Evolutionary conservation across 2,888 invertebrate species (phyloP), one percentile per base, ranked within the genome.

Genomic region (Hydrotaea diabolus): DNA sequence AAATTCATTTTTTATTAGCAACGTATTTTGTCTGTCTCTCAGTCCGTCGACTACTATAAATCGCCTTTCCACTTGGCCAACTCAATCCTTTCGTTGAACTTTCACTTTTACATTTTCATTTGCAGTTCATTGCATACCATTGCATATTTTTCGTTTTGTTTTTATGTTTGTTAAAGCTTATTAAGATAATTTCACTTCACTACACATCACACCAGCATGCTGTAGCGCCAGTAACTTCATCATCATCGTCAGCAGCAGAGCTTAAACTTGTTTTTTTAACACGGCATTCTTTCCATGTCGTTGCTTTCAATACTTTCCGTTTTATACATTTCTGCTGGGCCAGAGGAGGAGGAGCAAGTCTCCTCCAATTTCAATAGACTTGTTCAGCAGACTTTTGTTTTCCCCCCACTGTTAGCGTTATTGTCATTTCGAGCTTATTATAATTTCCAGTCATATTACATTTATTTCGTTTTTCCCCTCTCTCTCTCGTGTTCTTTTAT

Each of bases 101-200:
- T 66, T 66, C 66, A 66, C 66, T 39, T 66, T 66, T 15, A 39
- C n/a, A n/a, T 19, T 66, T 31, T 31, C 31, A 31, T 7, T 31
- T 2, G 39, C 39, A 66, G 36, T 39, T 66, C 66, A 66, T 19
- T 66, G 19, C 17, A 39, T 39, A 8, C 9, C 39, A 39, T 39
- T 39, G 7, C n/a, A 23, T 39, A 19, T 39, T 66, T 39, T 36
- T 64, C 43, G n/a, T 43, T 66, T 43, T 39, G 15, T 66, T 66
- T 62, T 62, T 31, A 17, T 36, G 36, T 31, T 64, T 36, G 3
- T 69, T 69, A 43, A 69, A 69, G 69, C 69, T 69, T 69, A 69
- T 69, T 69, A 78, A 78, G 46, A 72, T 78, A 64, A 39, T 78
- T 55, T 23, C 77, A 71, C 75, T 71, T 78, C 75, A 78, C 57